Conservation (phyloP, 1,140 invertebrate genomes). For the Brachionus calyciflorus region DNA sequence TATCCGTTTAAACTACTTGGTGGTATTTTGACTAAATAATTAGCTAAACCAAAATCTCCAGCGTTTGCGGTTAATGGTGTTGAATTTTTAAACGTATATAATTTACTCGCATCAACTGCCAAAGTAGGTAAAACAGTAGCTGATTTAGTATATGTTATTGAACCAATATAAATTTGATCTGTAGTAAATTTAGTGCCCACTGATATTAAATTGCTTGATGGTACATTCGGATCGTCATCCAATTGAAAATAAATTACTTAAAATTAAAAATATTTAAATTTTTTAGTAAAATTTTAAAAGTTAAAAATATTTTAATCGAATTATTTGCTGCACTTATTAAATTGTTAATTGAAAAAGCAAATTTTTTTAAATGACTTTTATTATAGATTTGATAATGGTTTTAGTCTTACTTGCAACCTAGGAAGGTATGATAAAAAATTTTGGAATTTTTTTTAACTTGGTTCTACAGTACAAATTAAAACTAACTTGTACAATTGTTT, state of each 20-base stretch:
- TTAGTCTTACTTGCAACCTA: too few relatives aligned
- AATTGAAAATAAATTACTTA: constrained; percentile 45
- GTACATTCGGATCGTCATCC: constrained; percentile 24
- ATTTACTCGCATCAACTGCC: background rate
- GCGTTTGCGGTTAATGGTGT: background rate
- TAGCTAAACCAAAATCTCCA: background rate
- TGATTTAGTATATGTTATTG: background rate
- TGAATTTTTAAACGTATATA: background rate
- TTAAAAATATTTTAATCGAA: background rate
- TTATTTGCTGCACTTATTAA: too few relatives aligned
- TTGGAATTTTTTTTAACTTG: too few relatives aligned
- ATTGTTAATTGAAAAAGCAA: too few relatives aligned
- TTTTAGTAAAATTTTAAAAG: background rate
- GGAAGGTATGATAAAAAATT: too few relatives aligned
- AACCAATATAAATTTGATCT: constrained; percentile 40
- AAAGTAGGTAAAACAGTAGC: background rate
- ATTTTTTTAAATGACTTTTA: too few relatives aligned
- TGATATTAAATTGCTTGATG: background rate
- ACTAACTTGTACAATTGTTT: too few relatives aligned
- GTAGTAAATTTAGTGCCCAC: background rate
- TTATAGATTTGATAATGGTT: too few relatives aligned
- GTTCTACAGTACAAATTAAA: too few relatives aligned
- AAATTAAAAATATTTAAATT: background rate
- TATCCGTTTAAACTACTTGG: background rate
- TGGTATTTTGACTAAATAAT: constrained; percentile 32